These are phyloP conservation scores for Cyprinodon brontotheroides DNA, from an alignment of 2,113 vertebrate species.

Conservation along the genomic window DNA sequence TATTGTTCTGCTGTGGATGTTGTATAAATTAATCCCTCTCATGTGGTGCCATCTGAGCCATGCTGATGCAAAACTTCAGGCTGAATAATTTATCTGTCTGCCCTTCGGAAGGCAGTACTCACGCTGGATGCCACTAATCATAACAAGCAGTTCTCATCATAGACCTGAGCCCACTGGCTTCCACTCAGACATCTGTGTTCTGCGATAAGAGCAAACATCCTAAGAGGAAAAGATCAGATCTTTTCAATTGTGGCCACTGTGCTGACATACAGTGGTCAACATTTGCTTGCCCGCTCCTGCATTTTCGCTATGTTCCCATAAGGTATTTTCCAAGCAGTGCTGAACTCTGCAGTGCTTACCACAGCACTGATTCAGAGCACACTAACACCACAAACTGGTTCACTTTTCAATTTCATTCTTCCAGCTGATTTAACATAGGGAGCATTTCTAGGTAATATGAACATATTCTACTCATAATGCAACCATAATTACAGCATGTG, in stretches of 20 bases:
- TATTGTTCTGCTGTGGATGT: conserved; percentile 46
- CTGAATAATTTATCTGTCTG: conserved; percentile 73
- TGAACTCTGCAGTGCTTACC: conserved; percentile 11
- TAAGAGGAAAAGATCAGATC: conserved; percentile 55
- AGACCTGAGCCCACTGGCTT: conserved; percentile 54
- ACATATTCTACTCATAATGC: conserved; percentile 34
- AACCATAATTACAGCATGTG: conserved; percentile 8
- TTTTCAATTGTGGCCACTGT: conserved; percentile 43
- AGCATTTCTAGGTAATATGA: conserved; percentile 20
- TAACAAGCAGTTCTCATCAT: conserved; percentile 63
- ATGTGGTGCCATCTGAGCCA: conserved; percentile 69
- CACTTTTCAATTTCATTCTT: conserved; percentile 28
- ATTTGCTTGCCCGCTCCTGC: conserved; percentile 14
- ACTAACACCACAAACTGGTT: neutral
- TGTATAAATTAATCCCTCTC: conserved; percentile 69
- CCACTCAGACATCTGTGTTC: conserved; percentile 68
- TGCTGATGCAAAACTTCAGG: conserved; percentile 68
- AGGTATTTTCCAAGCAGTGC: conserved; percentile 4
- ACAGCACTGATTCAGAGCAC: conserved; percentile 13
- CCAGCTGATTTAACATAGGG: conserved; percentile 32
- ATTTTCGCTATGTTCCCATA: conserved; percentile 7
- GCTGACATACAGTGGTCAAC: conserved; percentile 34
- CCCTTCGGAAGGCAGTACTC: conserved; percentile 59
- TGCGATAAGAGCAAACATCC: conserved; percentile 59
- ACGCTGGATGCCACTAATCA: conserved; percentile 52